These are phyloP conservation scores for Pygocentrus nattereri DNA, from an alignment of 2,797 vertebrate genomes.

Conservation along the genomic window DNA sequence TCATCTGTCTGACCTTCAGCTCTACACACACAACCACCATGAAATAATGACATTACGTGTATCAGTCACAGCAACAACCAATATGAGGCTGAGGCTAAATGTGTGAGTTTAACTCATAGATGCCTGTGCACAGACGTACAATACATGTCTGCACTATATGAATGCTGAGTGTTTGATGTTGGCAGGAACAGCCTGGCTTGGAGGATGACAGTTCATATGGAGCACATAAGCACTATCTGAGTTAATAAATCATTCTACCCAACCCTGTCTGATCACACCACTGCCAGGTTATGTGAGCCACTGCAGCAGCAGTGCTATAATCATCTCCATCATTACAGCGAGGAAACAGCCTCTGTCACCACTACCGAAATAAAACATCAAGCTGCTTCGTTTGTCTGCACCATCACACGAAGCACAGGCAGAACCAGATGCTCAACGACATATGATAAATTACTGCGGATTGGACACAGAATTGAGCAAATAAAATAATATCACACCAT, in stretches of 20 bases:
- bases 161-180: conserved; percentile 5
- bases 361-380: conserved; percentile 48
- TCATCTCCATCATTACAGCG: conserved; percentile 53
- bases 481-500: neutral
- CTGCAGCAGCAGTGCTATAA: conserved; percentile 49
- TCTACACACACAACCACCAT: conserved; percentile 37
- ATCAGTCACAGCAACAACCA: conserved; percentile 27
- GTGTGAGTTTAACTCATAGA: neutral
- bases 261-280: conserved; percentile 48
- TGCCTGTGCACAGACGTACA: neutral
- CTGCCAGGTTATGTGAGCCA: conserved; percentile 55
- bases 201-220: neutral
- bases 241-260: conserved; percentile 59
- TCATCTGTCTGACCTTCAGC: conserved; percentile 79
- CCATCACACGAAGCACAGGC: conserved; percentile 45
- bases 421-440: conserved; percentile 22
- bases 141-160: conserved; percentile 3
- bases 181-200: conserved; percentile 28
- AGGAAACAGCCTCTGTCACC: conserved; percentile 38
- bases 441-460: neutral
- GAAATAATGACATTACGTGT: conserved; percentile 36
- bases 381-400: conserved; percentile 30
- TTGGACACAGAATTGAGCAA: neutral
- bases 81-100: neutral
- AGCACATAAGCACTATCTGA: conserved; percentile 47